Base-by-base conservation (phyloP, 2,113 vertebrate genomes). In the Apodemus speciosus region DNA sequence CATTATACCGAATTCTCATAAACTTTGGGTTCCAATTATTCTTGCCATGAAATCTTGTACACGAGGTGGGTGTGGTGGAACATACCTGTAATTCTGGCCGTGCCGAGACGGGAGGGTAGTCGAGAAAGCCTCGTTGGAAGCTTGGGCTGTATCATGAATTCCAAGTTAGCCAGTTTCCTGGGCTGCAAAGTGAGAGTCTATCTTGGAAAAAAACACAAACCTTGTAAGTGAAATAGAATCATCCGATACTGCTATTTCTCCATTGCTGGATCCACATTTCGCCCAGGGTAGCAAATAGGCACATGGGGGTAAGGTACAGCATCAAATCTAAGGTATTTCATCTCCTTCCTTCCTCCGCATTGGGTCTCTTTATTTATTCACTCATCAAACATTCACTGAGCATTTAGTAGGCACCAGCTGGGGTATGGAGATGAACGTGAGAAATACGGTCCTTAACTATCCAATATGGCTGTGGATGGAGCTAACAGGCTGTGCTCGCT, bases 331-430 rank as follows among this genome's bases (percentile, higher is more conserved):
- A 80, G 69, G 1, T 7, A 3, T 66, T 14, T 18, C 9, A 10
- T 27, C 21, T 25, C 25, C 32, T 27, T 40, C 46, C 8, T 20
- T 49, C 43, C 21, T 18, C 14, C 2, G 2, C 27, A 35, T 15
- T 32, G 8, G 6, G 30, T 73, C 4, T 80, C 75, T 49, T 91
- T 32, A 40, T 43, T 95, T 15, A 69, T 32, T 69, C 81, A 58
- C 51, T 86, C 88, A 85, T 77, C 64, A 88, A 64, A 93, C 43
- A 75, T 94, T 94, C 90, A 85, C n/a, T 90, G 66, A 92, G 20
- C 66, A 73, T 58, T 64, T 79, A 85, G 27, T 69, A 11, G 75
- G 27, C 32, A 81, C 16, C 76, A 94, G 38, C 53, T 80, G 80
- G 46, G 64, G 51, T 58, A 49, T 27, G 62, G 46, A 92, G 40